Evolutionary conservation across 2,888 invertebrate genomes (phyloP).

Genomic region (Molanna angustata): DNA sequence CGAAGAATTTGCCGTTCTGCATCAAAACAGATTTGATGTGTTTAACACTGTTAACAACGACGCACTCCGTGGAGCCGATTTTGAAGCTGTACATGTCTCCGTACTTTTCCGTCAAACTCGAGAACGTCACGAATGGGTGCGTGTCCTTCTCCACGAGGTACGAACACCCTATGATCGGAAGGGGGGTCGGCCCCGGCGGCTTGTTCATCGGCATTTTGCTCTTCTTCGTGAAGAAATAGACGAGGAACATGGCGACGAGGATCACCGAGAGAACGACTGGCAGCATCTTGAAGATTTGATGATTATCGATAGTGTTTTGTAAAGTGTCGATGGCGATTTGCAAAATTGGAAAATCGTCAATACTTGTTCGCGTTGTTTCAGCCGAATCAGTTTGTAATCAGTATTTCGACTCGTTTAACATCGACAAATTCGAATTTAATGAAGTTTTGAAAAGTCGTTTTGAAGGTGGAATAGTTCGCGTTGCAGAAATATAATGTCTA

Average conservation of each 20-base stretch:
- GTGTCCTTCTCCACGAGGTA: constrained; percentile 61
- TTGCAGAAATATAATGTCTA: too few relatives aligned
- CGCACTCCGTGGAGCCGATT: constrained; percentile 65
- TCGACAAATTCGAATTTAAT: too few relatives aligned
- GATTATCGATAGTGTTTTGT: too few relatives aligned
- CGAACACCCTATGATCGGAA: constrained; percentile 69
- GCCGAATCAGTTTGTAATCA: too few relatives aligned
- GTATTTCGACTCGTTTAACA: too few relatives aligned
- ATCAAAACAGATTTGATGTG: constrained; percentile 74
- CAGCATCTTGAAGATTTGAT: constrained; percentile 9
- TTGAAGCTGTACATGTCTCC: constrained; percentile 71
- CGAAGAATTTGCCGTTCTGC: constrained; percentile 77
- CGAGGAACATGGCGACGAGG: constrained; percentile 4
- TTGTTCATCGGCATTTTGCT: constrained; percentile 39
- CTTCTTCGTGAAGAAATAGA: not conserved
- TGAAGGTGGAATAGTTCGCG: too few relatives aligned
- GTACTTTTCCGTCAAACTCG: constrained; percentile 63
- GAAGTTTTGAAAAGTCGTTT: too few relatives aligned
- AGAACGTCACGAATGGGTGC: constrained; percentile 70
- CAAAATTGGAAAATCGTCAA: too few relatives aligned
- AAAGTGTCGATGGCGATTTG: too few relatives aligned
- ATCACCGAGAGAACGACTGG: constrained; percentile 8
- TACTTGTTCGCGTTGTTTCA: too few relatives aligned
- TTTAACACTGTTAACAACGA: constrained; percentile 71
- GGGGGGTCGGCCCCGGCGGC: constrained; percentile 64